Conservation (phyloP, 1,140 invertebrate species). For the Bombus huntii region DNA sequence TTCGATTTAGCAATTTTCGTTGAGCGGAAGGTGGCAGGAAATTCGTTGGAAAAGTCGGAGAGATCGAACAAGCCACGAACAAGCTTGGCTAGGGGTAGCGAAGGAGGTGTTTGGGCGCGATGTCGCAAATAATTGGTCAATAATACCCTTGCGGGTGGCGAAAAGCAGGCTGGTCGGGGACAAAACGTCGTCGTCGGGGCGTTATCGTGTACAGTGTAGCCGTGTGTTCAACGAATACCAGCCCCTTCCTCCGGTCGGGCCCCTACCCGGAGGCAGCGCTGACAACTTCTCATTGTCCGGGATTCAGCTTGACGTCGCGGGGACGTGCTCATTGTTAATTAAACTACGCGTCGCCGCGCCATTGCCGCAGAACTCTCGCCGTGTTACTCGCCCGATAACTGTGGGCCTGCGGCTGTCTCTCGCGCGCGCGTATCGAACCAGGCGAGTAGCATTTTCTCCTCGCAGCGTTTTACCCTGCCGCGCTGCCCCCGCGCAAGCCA, state of each 20-base stretch:
- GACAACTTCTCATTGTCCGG: slow-evolving; percentile 80
- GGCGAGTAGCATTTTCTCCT: slow-evolving; percentile 21
- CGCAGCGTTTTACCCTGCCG: slow-evolving; percentile 1
- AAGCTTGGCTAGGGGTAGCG: background rate
- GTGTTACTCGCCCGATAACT: slow-evolving; percentile 69
- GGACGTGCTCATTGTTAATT: slow-evolving; percentile 81
- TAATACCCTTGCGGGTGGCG: slow-evolving; percentile 45
- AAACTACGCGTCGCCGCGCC: slow-evolving; percentile 77
- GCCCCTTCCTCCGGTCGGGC: slow-evolving; percentile 36
- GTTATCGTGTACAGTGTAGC: slow-evolving; percentile 61
- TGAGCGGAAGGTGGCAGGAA: too few relatives aligned
- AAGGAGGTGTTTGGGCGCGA: background rate
- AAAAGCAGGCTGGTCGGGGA: slow-evolving; percentile 56
- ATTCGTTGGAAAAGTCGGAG: background rate
- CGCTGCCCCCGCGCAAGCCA: background rate
- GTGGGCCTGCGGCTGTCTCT: background rate
- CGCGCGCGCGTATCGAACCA: slow-evolving; percentile 17
- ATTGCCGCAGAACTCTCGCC: slow-evolving; percentile 71
- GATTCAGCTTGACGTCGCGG: slow-evolving; percentile 75
- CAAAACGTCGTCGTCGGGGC: slow-evolving; percentile 63
- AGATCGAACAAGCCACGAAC: background rate
- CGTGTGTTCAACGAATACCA: slow-evolving; percentile 64
- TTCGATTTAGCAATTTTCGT: background rate
- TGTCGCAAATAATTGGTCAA: slow-evolving; percentile 56
- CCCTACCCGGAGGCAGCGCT: slow-evolving; percentile 48